Conservation (phyloP, 2,797 vertebrate species). For the Esox lucius region DNA sequence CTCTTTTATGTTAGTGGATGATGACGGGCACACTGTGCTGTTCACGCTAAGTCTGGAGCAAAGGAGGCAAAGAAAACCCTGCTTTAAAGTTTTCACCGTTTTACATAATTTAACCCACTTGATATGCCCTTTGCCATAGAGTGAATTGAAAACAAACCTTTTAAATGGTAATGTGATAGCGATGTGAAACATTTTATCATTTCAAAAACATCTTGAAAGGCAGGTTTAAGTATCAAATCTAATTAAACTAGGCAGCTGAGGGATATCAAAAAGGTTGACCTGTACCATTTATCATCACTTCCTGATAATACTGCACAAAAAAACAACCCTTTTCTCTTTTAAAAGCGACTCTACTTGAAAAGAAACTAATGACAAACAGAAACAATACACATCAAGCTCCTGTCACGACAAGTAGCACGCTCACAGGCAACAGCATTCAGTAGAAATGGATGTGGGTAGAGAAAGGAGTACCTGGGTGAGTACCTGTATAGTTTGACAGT, state of each 20-base stretch:
- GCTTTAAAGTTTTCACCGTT: slow-evolving; percentile 24
- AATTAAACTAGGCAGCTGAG: slow-evolving; percentile 31
- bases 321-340: slow-evolving; percentile 12
- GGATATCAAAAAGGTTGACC: slow-evolving; percentile 55
- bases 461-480: slow-evolving; percentile 99
- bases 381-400: slow-evolving; percentile 52
- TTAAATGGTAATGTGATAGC: background rate
- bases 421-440: slow-evolving; percentile 99
- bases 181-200: background rate
- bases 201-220: background rate
- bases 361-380: slow-evolving; percentile 31
- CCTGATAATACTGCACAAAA: slow-evolving; percentile 13
- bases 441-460: slow-evolving; percentile 99
- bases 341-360: slow-evolving; percentile 6
- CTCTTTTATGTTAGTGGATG: background rate
- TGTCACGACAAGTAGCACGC: slow-evolving; percentile 49
- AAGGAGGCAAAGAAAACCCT: slow-evolving; percentile 6
- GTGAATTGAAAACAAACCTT: background rate
- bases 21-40: background rate
- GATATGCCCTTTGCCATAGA: slow-evolving; percentile 64
- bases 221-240: slow-evolving; percentile 18
- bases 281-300: slow-evolving; percentile 36
- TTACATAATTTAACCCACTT: slow-evolving; percentile 42
- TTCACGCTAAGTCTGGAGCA: background rate
- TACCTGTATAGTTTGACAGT: slow-evolving; percentile 99